Evolutionary conservation across 1,140 invertebrate genomes (phyloP).

Genomic region (Drosophila quadrilineata): DNA sequence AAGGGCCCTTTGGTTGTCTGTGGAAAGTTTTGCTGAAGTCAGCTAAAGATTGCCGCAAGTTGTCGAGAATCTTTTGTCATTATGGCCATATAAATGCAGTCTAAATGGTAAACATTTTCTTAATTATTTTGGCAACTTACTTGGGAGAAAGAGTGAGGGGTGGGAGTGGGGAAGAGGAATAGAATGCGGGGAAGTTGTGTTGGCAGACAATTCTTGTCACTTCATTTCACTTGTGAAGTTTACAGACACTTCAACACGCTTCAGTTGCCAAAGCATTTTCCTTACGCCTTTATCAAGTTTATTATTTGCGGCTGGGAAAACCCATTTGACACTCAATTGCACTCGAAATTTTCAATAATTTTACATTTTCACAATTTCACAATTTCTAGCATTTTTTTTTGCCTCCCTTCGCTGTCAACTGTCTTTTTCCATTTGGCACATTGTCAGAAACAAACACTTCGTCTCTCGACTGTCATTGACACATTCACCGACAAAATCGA

Average conservation of each 20-base stretch:
- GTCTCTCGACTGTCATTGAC: conserved; percentile 25
- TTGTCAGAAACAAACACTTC: conserved; percentile 31
- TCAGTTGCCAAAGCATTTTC: conserved; percentile 34
- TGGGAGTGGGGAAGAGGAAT: background rate
- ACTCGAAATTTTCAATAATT: conserved; percentile 60
- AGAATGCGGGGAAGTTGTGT: background rate
- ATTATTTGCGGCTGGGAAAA: conserved; percentile 24
- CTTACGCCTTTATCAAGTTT: background rate
- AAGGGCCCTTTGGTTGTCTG: too few species aligned
- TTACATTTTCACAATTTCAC: conserved; percentile 49
- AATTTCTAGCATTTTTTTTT: conserved; percentile 8
- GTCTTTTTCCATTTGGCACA: conserved; percentile 22
- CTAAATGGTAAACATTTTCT: conserved; percentile 63
- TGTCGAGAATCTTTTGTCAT: conserved; percentile 36
- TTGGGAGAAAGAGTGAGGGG: background rate
- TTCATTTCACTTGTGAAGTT: conserved; percentile 32
- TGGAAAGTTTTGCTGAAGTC: conserved; percentile 20
- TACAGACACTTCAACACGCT: conserved; percentile 43
- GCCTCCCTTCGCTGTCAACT: too few species aligned
- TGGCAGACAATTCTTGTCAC: conserved; percentile 24
- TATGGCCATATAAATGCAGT: conserved; percentile 21
- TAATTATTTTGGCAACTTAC: conserved; percentile 60
- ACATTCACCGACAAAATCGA: conserved; percentile 10
- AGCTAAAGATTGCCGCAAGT: too few species aligned
- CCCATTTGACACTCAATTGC: conserved; percentile 66